These are phyloP conservation scores for Pterocles burchelli DNA, from an alignment of 2,113 vertebrate genomes.

Conservation along the genomic window DNA sequence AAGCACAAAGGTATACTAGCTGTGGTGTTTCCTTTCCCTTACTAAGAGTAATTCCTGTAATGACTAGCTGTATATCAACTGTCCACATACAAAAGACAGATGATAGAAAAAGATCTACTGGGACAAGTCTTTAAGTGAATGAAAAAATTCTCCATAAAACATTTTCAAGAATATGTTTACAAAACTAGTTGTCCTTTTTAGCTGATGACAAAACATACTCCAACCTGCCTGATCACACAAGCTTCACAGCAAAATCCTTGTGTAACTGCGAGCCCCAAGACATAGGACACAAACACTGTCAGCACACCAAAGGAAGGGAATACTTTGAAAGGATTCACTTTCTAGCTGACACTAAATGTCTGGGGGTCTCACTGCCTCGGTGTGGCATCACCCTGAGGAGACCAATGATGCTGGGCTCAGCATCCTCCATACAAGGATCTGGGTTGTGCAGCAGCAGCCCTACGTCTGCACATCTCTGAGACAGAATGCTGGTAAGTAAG, in stretches of 20 bases:
- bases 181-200: not conserved
- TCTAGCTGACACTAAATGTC: not conserved
- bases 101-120: not conserved
- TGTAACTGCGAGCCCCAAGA: not conserved
- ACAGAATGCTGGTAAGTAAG: not conserved
- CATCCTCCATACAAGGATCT: not conserved
- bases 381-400: not conserved
- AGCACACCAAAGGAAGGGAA: not conserved
- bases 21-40: not conserved
- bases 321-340: not conserved
- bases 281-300: not conserved
- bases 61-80: not conserved
- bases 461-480: not conserved
- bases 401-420: not conserved
- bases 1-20: not conserved
- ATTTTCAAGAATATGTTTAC: not conserved
- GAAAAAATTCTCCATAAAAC: not conserved
- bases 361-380: rapidly evolving
- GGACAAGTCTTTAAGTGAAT: not conserved
- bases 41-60: not conserved
- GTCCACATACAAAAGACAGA: not conserved
- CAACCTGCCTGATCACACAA: not conserved
- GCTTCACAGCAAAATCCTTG: not conserved
- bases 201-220: not conserved
- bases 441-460: not conserved